Evolutionary conservation across 2,797 vertebrate species (phyloP), one percentile per base, ranked within the genome.

Genomic region (Lindbergichthys nudifrons): DNA sequence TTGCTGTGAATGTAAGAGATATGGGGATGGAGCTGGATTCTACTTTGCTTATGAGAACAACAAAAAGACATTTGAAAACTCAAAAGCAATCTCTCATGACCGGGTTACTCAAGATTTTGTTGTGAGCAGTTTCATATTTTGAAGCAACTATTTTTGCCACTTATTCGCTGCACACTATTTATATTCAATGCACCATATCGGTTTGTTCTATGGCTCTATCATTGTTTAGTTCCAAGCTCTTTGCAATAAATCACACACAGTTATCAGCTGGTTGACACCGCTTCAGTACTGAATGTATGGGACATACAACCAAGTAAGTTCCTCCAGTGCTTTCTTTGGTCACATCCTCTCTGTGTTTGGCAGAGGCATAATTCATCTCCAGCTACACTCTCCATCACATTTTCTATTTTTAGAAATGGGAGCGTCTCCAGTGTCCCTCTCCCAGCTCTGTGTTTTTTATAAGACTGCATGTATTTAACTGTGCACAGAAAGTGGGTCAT

Each of bases 331-430:
- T 15, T 5, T 53, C 79, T 60, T 53, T 36, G 63, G 72, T 73
- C 81, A 74, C 61, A 64, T 78, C 79, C 67, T 50, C 41, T 66
- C 73, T 75, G 73, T 11, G 52, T 75, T 72, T 79, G 72, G 66
- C 82, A 79, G 62, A 71, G 70, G 39, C 74, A 83, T 83, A 78
- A 85, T 72, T 90, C 79, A 87, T 80, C 76, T 87, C 67, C 76
- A 54, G 52, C 71, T 70, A 65, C 85, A 62, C 75, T 70, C 75
- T 74, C 75, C 80, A 86, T 77, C 78, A 86, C 50, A 60, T 64
- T 23, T 76, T 73, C 87, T 92, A 92, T 90, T 88, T 81, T 89
- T 89, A 87, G 90, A 90, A 88, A 83, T 46, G 42, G 68, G 85
- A 88, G 70, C 85, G 77, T 88, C 80, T 84, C 80, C 69, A 87